These are phyloP conservation scores for Gavialis gangeticus DNA, from an alignment of 2,113 vertebrate species.

Conservation along the genomic window DNA sequence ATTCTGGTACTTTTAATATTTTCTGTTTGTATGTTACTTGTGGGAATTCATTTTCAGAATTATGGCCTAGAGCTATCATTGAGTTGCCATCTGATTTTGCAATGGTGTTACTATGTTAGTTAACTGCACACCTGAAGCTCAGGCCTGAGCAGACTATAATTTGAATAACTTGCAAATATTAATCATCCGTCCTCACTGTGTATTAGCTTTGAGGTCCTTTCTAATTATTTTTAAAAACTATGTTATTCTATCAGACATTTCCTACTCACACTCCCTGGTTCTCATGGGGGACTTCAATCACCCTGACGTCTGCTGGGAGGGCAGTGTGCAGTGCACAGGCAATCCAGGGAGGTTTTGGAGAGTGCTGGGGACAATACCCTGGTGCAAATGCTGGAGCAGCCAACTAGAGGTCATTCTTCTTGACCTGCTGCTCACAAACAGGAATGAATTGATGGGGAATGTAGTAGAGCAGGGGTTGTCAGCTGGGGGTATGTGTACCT, in stretches of 20 bases:
- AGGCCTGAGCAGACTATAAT: not conserved
- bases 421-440: too few relatives aligned
- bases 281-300: too few relatives aligned
- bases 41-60: not conserved
- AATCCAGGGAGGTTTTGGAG: too few relatives aligned
- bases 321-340: too few relatives aligned
- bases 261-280: too few relatives aligned
- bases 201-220: not conserved
- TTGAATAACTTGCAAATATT: slow-evolving; percentile 22
- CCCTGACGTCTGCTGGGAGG: too few relatives aligned
- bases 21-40: not conserved
- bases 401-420: too few relatives aligned
- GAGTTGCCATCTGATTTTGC: not conserved
- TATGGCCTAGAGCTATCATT: not conserved
- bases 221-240: slow-evolving; percentile 1
- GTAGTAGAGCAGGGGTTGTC: too few relatives aligned
- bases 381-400: too few relatives aligned
- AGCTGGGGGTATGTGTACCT: too few relatives aligned
- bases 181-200: slow-evolving; percentile 7
- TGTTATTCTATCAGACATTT: not conserved
- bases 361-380: too few relatives aligned
- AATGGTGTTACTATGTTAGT: not conserved
- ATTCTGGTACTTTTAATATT: not conserved
- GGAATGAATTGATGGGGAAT: too few relatives aligned
- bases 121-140: not conserved